Evolutionary conservation across 2,888 invertebrate species (phyloP).

Genomic region (Andrena minutula): DNA sequence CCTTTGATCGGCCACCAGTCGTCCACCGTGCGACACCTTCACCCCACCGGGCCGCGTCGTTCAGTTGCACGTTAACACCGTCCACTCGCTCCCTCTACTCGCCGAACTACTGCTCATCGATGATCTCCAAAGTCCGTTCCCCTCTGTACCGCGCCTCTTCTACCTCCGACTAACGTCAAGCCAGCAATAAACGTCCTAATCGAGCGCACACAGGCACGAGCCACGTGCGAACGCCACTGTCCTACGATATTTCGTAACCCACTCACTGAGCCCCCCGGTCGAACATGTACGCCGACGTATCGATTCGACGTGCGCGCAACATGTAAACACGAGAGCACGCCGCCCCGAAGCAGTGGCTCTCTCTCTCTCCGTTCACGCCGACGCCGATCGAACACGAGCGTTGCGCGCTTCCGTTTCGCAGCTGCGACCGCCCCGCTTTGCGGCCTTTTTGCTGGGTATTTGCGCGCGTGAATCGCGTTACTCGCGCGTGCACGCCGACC

Average conservation of each 20-base stretch:
- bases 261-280: slow-evolving; percentile 44
- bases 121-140: background rate
- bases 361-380: background rate
- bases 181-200: slow-evolving; percentile 1
- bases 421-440: background rate
- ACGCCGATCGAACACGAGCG: slow-evolving; percentile 15
- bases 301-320: slow-evolving; percentile 65
- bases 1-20: slow-evolving; percentile 6
- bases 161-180: slow-evolving; percentile 13
- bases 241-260: slow-evolving; percentile 48
- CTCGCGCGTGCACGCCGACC: slow-evolving; percentile 6
- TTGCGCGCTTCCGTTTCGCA: slow-evolving; percentile 21
- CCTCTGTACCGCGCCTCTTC: background rate
- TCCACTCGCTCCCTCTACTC: background rate
- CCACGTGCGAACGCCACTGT: slow-evolving; percentile 54
- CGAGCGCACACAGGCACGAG: slow-evolving; percentile 9
- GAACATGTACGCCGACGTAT: slow-evolving; percentile 54
- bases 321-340: slow-evolving; percentile 61
- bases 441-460: background rate
- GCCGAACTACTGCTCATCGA: background rate
- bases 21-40: slow-evolving; percentile 13
- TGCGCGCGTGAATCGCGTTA: background rate
- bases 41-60: background rate
- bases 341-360: slow-evolving; percentile 21
- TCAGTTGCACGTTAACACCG: background rate